Base-by-base conservation (phyloP, 2,113 vertebrate species). In the Ailurus styani region DNA sequence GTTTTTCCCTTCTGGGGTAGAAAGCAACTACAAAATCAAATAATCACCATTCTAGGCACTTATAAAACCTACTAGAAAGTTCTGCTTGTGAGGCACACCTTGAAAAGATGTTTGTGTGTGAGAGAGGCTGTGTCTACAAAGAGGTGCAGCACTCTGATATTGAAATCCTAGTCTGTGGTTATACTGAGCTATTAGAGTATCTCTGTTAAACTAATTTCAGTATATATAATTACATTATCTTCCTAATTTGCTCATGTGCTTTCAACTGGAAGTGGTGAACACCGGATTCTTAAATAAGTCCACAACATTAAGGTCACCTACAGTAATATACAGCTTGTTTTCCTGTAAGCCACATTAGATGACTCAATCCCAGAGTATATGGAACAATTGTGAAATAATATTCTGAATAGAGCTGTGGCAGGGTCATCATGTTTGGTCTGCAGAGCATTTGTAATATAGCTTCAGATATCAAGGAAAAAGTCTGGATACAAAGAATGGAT, bases 291-390 rank as follows among this genome's bases (percentile, higher is more conserved):
- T 97, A 97, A 96, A 96, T 95, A 96, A 98, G 42, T 87, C 50
- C 62, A 82, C 54, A 94, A 95, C 64, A 93, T 97, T 97, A 96
- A 95, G 87, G 95, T 96, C 37, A 0, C 84, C 96, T 97, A 95
- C 97, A 95, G 96, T 95, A 98, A 97, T 85, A 95, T 72, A 60
- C 40, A 73, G 75, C 81, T 86, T 95, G 92, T 93, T 98, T 98
- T 98, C 97, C 97, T 97, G 96, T 96, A 97, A 97, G 77, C 84
- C 83, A 68, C 94, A 97, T 96, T 97, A 97, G 97, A 97, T 98
- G 95, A 97, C 92, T 98, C 96, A 98, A 78, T 96, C 50, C 34
- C 40, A 90, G 57, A 79, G 50, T 64, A 78, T 92, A 78, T 95
- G 84, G 75, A 97, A 82, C 64, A 90, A 86, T 37, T 86, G 84